phyloP scores from a whole-genome alignment of 2,797 vertebrate genomes.

The Garrulus glandarius region DNA sequence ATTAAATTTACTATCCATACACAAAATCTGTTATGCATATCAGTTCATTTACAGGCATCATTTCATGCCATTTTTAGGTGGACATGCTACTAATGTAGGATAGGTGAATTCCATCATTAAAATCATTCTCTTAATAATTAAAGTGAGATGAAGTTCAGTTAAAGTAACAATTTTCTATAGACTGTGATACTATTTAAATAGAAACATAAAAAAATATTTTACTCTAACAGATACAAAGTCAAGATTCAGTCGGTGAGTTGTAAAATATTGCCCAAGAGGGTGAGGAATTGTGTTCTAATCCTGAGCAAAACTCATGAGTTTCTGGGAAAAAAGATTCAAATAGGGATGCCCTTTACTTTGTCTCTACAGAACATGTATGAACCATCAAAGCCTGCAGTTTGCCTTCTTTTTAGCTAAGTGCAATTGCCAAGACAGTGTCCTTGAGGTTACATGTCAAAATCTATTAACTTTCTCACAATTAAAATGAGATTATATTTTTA shows the following conservation, averaged over 20 bases:
- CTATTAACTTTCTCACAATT: not conserved
- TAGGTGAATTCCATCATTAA: not conserved
- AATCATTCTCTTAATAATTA: not conserved
- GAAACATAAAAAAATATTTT: not conserved
- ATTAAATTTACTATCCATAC: not conserved
- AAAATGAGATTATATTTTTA: not conserved
- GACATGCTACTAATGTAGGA: not conserved
- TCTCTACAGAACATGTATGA: not conserved
- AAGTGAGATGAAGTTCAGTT: not conserved
- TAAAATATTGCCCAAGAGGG: not conserved
- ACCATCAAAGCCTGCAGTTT: not conserved
- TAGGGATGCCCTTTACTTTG: not conserved
- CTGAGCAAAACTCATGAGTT: not conserved
- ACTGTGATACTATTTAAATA: not conserved
- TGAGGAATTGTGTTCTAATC: not conserved
- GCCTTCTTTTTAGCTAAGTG: not conserved
- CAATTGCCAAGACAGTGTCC: not conserved
- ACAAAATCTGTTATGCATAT: not conserved
- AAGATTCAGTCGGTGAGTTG: not conserved
- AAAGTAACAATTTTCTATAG: not conserved
- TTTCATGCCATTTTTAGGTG: not conserved
- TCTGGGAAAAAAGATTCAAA: not conserved
- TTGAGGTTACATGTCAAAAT: not conserved
- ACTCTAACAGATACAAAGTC: not conserved
- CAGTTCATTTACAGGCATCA: not conserved